Evolutionary conservation across 2,797 vertebrate genomes (phyloP).

Genomic region (Enteromius treurensis): DNA sequence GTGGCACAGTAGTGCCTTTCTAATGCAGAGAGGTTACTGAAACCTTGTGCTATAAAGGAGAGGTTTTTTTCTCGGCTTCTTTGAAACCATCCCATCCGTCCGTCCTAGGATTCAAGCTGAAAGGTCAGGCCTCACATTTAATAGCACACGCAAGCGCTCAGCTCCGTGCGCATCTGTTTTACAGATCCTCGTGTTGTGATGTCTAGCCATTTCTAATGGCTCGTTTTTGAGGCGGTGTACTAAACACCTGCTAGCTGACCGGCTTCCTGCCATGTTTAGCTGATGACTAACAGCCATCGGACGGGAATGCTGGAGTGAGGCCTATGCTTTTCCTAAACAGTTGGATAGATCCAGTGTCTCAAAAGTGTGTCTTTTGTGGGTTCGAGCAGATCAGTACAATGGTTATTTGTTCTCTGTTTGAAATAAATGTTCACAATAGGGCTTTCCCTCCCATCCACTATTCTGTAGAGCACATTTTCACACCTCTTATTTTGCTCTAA

Average conservation of each 20-base stretch:
- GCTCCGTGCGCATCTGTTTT: conserved; percentile 25
- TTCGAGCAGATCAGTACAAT: conserved; percentile 10
- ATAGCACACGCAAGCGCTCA: conserved; percentile 13
- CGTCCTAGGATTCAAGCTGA: conserved; percentile 15
- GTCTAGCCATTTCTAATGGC: conserved; percentile 52
- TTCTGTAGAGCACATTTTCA: neutral
- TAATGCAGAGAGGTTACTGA: conserved; percentile 14
- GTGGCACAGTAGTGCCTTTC: neutral
- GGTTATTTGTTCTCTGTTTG: conserved; percentile 11
- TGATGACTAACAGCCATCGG: conserved; percentile 17
- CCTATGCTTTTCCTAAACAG: neutral
- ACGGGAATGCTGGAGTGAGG: conserved; percentile 23
- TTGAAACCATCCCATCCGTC: conserved; percentile 16
- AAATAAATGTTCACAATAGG: neutral
- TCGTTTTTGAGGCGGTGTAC: conserved; percentile 44
- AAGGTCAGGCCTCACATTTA: conserved; percentile 37
- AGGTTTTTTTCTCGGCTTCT: conserved; percentile 1
- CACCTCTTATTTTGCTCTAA: conserved; percentile 1
- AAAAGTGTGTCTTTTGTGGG: conserved; percentile 2
- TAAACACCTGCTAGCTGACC: conserved; percentile 47
- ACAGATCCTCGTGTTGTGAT: conserved; percentile 57
- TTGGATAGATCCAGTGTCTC: conserved; percentile 1
- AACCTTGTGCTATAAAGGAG: conserved; percentile 15
- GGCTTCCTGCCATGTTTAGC: conserved; percentile 20
- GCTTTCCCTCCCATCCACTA: neutral